phyloP scores from a whole-genome alignment of 2,888 invertebrate genomes.

The Parnassius mnemosyne region DNA sequence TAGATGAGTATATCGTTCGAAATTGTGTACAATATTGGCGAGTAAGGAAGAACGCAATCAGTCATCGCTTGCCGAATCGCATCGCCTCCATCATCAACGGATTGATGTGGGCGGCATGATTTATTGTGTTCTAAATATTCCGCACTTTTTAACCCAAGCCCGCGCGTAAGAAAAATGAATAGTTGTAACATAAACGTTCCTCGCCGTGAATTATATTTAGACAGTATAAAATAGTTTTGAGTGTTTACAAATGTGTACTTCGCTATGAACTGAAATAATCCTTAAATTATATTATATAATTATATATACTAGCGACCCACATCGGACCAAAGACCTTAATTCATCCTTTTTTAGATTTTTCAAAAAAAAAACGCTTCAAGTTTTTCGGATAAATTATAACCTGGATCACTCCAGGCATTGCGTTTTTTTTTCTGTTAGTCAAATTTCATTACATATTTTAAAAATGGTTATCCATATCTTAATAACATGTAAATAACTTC shows the following conservation, averaged over 20 bases:
- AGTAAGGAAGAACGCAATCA: constrained; percentile 6
- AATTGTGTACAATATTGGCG: neutral
- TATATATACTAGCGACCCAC: neutral
- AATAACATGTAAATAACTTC: no score
- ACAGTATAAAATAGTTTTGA: constrained; percentile 3
- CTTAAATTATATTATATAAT: neutral
- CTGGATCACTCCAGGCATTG: no score
- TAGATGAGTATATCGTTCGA: neutral
- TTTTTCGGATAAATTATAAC: no score
- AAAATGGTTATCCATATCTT: no score
- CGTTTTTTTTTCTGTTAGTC: no score
- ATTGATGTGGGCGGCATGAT: constrained; percentile 20
- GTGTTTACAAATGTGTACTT: constrained; percentile 14
- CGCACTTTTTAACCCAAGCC: neutral
- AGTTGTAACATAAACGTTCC: constrained; percentile 18
- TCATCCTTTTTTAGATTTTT: no score
- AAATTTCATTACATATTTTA: no score
- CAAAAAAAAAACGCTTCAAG: no score
- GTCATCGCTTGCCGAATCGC: constrained; percentile 5
- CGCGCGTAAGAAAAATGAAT: constrained; percentile 15
- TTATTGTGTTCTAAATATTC: constrained; percentile 20
- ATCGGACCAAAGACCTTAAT: no score
- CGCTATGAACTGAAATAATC: constrained; percentile 14
- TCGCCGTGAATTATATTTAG: constrained; percentile 15
- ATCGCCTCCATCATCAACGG: constrained; percentile 16